Conservation (phyloP, 2,888 invertebrate genomes). For the Slavum lentiscoides region DNA sequence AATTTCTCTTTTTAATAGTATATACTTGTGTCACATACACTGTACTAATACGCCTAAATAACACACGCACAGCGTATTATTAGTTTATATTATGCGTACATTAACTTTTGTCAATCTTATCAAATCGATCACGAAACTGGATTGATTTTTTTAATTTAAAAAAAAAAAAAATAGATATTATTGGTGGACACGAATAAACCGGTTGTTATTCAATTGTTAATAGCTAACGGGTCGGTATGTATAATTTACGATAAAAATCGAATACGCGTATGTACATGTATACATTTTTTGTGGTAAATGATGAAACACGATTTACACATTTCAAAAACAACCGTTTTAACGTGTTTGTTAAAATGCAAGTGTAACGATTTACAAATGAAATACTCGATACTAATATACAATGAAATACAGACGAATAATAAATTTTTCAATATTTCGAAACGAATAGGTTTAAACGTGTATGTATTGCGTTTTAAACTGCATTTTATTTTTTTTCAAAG, state of each 20-base stretch:
- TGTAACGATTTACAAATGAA: constrained; percentile 1
- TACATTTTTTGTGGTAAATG: constrained; percentile 1
- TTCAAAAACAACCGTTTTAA: constrained; percentile 22
- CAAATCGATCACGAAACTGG: background rate
- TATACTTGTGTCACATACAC: background rate
- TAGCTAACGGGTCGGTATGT: background rate
- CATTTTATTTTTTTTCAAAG: no score
- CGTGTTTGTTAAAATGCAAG: background rate
- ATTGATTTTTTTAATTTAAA: constrained; percentile 9
- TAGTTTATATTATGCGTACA: background rate
- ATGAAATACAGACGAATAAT: background rate
- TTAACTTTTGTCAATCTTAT: constrained; percentile 7
- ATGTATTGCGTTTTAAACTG: no score
- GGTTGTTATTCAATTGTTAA: constrained; percentile 33
- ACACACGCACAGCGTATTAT: no score
- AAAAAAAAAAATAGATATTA: background rate
- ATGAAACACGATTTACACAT: constrained; percentile 28
- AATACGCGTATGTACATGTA: no score
- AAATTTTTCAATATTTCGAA: no score
- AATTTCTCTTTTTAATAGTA: background rate
- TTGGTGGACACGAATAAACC: constrained; percentile 1
- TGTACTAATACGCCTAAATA: background rate
- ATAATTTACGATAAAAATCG: constrained; percentile 9
- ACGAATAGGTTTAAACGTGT: no score
- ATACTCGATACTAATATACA: no score